These are phyloP conservation scores for Micromesistius poutassou DNA, from an alignment of 2,797 vertebrate genomes.

Conservation along the genomic window DNA sequence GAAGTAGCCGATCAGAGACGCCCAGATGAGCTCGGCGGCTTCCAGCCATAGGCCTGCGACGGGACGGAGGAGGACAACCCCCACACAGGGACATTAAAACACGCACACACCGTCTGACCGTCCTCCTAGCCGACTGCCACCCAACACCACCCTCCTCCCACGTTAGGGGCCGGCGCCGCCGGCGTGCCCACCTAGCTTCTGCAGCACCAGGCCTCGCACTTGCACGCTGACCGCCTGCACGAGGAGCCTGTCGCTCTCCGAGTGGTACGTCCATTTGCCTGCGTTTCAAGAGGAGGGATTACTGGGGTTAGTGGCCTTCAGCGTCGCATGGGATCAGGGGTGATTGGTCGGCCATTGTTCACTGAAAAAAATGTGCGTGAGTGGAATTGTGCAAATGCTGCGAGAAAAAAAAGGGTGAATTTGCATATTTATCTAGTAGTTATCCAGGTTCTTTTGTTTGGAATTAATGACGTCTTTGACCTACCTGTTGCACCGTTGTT, in stretches of 20 bases:
- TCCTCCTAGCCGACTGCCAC: background rate
- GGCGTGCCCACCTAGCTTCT: slow-evolving; percentile 81
- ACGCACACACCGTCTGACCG: background rate
- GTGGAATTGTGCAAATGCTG: too few species aligned
- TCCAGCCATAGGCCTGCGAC: slow-evolving; percentile 88
- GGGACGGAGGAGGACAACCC: background rate
- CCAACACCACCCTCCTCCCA: too few species aligned
- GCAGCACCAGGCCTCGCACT: slow-evolving; percentile 89
- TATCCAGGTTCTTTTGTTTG: background rate
- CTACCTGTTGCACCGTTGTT: slow-evolving; percentile 84
- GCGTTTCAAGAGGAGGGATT: background rate
- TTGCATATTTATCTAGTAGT: too few species aligned
- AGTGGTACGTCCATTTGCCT: slow-evolving; percentile 86
- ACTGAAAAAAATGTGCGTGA: too few species aligned
- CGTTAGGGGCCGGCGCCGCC: too few species aligned
- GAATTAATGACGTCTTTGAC: too few species aligned
- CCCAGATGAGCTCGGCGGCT: slow-evolving; percentile 87
- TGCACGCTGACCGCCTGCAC: slow-evolving; percentile 92
- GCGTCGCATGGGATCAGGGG: too few species aligned
- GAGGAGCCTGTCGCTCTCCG: slow-evolving; percentile 78
- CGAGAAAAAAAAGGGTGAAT: too few species aligned
- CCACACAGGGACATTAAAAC: background rate
- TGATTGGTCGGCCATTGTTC: background rate
- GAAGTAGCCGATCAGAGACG: slow-evolving; percentile 85
- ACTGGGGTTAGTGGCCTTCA: background rate